Percentiles rank a stretch among this genome's conserved stretches.
Conservation (phyloP, 2,113 vertebrate genomes). For the Pangasianodon hypophthalmus region DNA sequence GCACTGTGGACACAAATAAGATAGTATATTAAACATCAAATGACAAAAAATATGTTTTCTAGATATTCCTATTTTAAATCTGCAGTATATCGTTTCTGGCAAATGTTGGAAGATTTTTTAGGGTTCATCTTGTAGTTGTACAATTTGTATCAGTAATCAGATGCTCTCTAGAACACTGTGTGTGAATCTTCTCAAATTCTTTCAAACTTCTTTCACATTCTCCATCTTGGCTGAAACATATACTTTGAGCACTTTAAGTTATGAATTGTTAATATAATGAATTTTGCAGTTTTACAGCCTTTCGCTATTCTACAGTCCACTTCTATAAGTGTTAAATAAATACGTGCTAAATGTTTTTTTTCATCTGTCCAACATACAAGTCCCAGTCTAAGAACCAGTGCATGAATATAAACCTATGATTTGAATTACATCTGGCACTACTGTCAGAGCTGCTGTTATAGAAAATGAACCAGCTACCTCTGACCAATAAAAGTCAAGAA, state of each 20-base stretch:
- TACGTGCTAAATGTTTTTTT: background rate
- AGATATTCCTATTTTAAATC: background rate
- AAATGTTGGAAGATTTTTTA: background rate
- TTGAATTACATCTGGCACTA: background rate
- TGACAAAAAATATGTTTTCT: background rate
- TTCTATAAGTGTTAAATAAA: background rate
- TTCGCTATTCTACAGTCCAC: too few species aligned
- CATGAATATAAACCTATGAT: background rate
- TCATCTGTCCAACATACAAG: too few species aligned
- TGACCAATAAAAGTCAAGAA: background rate
- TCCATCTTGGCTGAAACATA: too few species aligned
- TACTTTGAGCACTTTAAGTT: too few species aligned
- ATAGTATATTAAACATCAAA: background rate
- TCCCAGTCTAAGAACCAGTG: background rate
- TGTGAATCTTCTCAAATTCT: too few species aligned
- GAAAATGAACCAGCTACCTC: background rate
- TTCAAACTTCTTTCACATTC: too few species aligned
- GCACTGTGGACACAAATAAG: background rate
- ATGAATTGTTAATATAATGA: background rate
- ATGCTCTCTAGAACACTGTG: background rate
- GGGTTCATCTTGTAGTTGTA: background rate
- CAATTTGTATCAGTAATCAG: background rate
- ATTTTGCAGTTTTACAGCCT: background rate
- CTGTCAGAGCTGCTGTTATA: background rate
- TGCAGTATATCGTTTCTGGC: background rate